Base-by-base conservation (phyloP, 2,113 vertebrate species). In the Rissa tridactyla region DNA sequence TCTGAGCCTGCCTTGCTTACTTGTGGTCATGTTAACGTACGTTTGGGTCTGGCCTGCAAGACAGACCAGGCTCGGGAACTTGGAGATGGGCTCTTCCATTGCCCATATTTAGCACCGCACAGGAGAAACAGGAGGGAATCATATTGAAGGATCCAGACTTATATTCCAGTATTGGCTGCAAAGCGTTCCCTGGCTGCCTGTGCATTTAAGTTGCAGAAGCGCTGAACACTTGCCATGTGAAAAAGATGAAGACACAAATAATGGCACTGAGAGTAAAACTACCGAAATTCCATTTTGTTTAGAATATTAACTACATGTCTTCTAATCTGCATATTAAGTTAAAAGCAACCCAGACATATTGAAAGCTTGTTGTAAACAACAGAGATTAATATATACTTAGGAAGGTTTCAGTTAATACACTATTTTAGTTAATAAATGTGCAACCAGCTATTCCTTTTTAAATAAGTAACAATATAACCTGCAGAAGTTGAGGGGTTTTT, bases 361-460 rank as follows among this genome's bases (percentile, higher is more conserved):
- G 49, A 76, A 95, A 90, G 29, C 17, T 87, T 79, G 78, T 47
- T 80, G 54, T 66, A 90, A 96, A 80, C 54, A 42, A 66, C 49
- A 66, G 62, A 79, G 89, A 94, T 94, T 92, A 93, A 84, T 69
- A 76, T 27, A 70, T 58, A 61, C 34, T 95, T 82, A 77, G 46
- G 29, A 80, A 79, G 16, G 11, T 17, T 87, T 96, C 60, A 46
- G 70, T 85, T 85, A 70, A 77, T 85, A 62, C 12, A 17, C 22
- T 54, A 29, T 72, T 86, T 80, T 84, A 52, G 44, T 82, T 92
- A 86, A 95, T 91, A 92, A 87, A 82, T 69, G 72, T 86, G 60
- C 69, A 86, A 79, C 46, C 13, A 75, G 20, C 13, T 66, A 79
- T 75, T 88, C 29, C 11, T 44, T 92, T 94, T 85, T 42, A 83